Conservation (phyloP, 2,888 invertebrate species). For the Synergus itoensis region DNA sequence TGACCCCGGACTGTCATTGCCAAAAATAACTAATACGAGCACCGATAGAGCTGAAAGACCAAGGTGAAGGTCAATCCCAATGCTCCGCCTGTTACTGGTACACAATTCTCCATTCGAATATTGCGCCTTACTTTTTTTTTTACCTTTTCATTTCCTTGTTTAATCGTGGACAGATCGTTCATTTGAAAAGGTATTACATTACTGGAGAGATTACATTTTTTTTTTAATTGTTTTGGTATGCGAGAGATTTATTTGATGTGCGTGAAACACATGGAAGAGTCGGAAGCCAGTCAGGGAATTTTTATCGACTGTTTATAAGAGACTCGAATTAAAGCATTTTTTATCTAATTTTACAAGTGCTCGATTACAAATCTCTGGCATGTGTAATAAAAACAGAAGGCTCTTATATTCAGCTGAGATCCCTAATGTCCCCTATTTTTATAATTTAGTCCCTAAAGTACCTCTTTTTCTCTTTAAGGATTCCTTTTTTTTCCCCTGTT, state of each 20-base stretch:
- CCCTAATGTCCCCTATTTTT: too few species aligned
- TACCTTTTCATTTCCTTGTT: neutral
- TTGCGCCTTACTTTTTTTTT: neutral
- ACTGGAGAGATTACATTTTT: neutral
- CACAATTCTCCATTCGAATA: constrained; percentile 3
- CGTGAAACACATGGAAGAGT: neutral
- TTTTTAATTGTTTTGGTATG: neutral
- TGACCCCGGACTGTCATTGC: constrained; percentile 71
- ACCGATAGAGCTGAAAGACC: constrained; percentile 66
- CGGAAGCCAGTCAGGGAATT: neutral
- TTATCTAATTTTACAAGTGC: neutral
- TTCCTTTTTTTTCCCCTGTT: too few species aligned
- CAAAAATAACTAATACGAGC: constrained; percentile 70
- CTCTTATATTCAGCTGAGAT: too few species aligned
- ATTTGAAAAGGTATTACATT: neutral
- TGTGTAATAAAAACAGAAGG: neutral
- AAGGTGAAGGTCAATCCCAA: constrained; percentile 72
- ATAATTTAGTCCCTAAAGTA: neutral
- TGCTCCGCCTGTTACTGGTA: constrained; percentile 36
- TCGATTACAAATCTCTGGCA: neutral
- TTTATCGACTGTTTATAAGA: constrained; percentile 19
- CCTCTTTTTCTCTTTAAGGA: too few species aligned
- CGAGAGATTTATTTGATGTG: neutral
- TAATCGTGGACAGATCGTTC: neutral
- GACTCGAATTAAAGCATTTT: neutral